phyloP scores from a whole-genome alignment of 1,140 invertebrate species.

The Muscidifurax raptorellus region DNA sequence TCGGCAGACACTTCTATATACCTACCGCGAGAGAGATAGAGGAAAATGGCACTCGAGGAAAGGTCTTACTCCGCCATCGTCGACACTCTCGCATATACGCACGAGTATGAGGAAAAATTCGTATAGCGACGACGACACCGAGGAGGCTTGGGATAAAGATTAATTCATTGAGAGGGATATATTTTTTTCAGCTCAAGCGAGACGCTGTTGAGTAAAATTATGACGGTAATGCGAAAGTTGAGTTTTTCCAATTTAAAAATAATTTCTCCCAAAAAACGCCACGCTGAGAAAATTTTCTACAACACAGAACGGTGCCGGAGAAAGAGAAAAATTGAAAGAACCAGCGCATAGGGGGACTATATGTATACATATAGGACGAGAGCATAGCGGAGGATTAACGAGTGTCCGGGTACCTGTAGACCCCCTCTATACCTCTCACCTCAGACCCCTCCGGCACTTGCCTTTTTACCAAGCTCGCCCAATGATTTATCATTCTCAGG shows the following conservation, averaged over 20 bases:
- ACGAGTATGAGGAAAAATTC: slow-evolving; percentile 35
- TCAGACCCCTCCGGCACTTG: slow-evolving; percentile 14
- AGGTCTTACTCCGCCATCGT: slow-evolving; percentile 28
- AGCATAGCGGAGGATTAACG: slow-evolving; percentile 37
- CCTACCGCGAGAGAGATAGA: slow-evolving; percentile 38
- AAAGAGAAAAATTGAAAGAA: slow-evolving; percentile 24
- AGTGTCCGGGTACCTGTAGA: slow-evolving; percentile 40
- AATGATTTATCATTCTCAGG: slow-evolving; percentile 48
- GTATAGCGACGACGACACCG: background rate
- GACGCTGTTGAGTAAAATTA: background rate
- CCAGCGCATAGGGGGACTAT: background rate
- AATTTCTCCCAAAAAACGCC: background rate
- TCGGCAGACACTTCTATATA: slow-evolving; percentile 39
- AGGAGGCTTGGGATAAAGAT: slow-evolving; percentile 12
- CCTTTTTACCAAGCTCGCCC: slow-evolving; percentile 31
- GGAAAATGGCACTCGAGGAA: slow-evolving; percentile 44
- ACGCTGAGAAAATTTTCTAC: background rate
- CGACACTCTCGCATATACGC: background rate
- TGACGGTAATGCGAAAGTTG: too few relatives aligned
- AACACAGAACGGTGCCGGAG: background rate
- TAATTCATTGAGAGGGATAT: slow-evolving; percentile 46
- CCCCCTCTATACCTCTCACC: slow-evolving; percentile 1
- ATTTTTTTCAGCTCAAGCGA: slow-evolving; percentile 3
- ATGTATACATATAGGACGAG: background rate
- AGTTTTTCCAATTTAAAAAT: too few relatives aligned